A percentile compares a stretch with the other conserved stretches of the same genome.
These are phyloP conservation scores for Calliscelio sp. DNA, from an alignment of 2,888 invertebrate genomes.

Conservation along the genomic window DNA sequence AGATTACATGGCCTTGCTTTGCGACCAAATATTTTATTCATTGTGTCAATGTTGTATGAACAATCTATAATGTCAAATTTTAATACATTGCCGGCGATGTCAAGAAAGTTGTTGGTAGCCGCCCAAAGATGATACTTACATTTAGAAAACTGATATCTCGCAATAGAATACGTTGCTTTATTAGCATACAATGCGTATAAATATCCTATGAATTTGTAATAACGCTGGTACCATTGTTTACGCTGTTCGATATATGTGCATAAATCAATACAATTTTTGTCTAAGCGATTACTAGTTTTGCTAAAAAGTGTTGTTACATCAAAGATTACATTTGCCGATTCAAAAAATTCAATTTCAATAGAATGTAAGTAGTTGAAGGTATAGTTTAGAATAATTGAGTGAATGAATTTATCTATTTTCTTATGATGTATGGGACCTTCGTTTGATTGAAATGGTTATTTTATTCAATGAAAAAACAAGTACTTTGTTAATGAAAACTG, in stretches of 20 bases:
- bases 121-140: constrained; percentile 52
- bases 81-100: constrained; percentile 16
- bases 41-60: not conserved
- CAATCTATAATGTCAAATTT: constrained; percentile 32
- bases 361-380: too few species aligned
- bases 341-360: too few species aligned
- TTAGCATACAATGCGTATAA: constrained; percentile 69
- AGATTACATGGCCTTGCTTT: constrained; percentile 18
- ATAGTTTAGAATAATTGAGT: too few species aligned
- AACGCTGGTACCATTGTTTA: constrained; percentile 53
- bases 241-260: constrained; percentile 41
- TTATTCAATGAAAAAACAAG: too few species aligned
- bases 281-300: constrained; percentile 37
- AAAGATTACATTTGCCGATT: not conserved
- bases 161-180: constrained; percentile 19
- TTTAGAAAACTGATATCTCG: constrained; percentile 49
- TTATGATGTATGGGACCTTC: too few species aligned
- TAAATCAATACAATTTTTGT: constrained; percentile 46
- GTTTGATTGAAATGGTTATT: too few species aligned
- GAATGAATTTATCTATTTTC: too few species aligned
- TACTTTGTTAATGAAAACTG: not conserved
- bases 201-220: constrained; percentile 60
- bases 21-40: constrained; percentile 35
- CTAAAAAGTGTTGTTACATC: not conserved
- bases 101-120: constrained; percentile 41